Conservation (phyloP, 2,113 vertebrate genomes). For the Sylvia atricapilla region DNA sequence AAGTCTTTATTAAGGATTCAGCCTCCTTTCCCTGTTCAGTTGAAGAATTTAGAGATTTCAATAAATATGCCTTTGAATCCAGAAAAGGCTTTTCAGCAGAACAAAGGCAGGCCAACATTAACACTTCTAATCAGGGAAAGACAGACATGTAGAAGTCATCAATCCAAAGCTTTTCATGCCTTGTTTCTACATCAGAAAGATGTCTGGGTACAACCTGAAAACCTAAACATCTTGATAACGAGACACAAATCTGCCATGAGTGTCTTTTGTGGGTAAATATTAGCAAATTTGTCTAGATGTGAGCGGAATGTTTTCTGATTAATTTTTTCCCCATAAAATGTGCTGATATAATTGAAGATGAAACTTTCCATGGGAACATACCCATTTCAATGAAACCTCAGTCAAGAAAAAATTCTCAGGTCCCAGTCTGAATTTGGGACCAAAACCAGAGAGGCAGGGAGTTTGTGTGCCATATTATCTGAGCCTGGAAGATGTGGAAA, state of each 20-base stretch:
- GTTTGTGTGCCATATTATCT: not conserved
- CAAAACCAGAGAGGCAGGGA: not conserved
- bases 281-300: not conserved
- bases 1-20: constrained; percentile 19
- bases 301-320: not conserved
- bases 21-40: not conserved
- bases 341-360: not conserved
- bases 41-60: not conserved
- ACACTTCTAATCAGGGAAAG: not conserved
- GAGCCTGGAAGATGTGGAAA: not conserved
- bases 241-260: not conserved
- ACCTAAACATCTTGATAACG: not conserved
- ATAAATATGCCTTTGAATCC: constrained; percentile 7
- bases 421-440: not conserved
- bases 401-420: not conserved
- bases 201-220: not conserved
- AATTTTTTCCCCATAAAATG: not conserved
- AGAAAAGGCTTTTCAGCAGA: not conserved
- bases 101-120: not conserved
- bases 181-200: not conserved
- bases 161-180: not conserved
- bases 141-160: not conserved
- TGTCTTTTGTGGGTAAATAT: not conserved
- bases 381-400: not conserved
- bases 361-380: not conserved